Evolutionary conservation across 1,140 invertebrate species (phyloP), one percentile per base, ranked within the genome.

Genomic region (Mesaphorura yosii): DNA sequence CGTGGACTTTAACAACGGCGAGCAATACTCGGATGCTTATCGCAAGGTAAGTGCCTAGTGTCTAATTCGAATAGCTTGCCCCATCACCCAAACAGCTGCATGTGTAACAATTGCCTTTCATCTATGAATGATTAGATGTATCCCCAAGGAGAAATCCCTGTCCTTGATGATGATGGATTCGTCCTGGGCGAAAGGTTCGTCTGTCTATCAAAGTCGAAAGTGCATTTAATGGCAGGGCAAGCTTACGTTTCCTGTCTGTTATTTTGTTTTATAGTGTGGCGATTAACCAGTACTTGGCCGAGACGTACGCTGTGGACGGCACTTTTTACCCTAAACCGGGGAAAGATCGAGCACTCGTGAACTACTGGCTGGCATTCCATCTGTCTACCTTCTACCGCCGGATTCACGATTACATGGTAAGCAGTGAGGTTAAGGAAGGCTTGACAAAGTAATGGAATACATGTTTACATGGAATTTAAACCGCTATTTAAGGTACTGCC

Each of bases 111-210:
- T 41, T 25, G 15, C 27, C 40, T 4, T 15, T 23, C n/a, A 14
- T 23, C 39, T 44, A 1, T 14, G 20, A 45, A 40, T 47, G 66
- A 72, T 29, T 65, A 84, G 82, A 73, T 80, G 68, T 84, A 84
- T 71, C 82, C 82, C 2, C 82, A 86, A 70, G 83, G 83, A 67
- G 82, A 84, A 69, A 82, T 84, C 58, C 83, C 83, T 0, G 79
- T 83, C 0, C 65, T 85, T 37, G 77, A 83, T 41, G 83, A 85
- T 58, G 71, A 78, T 59, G 82, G 82, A 17, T 78, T 84, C 57
- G 71, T 73, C 49, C 68, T 85, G 42, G 74, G 82, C 14, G 82
- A 85, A 69, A 84, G 75, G 75, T 76, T n/a, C n/a, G n/a, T n/a
- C n/a, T n/a, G n/a, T n/a, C n/a, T n/a, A n/a, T n/a, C n/a, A n/a